phyloP scores from a whole-genome alignment of 2,888 invertebrate genomes.

The Pterostichus madidus region DNA sequence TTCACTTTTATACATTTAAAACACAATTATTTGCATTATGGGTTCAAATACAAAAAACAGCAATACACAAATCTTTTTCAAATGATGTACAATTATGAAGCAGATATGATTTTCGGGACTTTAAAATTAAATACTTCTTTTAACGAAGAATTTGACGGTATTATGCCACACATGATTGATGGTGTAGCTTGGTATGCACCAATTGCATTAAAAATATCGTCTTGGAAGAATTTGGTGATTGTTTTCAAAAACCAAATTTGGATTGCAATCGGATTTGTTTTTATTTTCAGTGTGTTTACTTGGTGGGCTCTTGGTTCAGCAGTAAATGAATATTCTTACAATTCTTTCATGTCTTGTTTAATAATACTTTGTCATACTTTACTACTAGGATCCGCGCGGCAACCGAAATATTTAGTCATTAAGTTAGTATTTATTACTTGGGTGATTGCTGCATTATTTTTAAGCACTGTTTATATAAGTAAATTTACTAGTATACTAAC shows the following conservation, averaged over 20 bases:
- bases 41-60: constrained; percentile 17
- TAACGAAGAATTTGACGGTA: constrained; percentile 44
- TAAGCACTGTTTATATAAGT: constrained; percentile 30
- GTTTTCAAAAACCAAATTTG: constrained; percentile 15
- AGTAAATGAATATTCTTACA: constrained; percentile 4
- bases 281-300: background rate
- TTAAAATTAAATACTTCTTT: constrained; percentile 35
- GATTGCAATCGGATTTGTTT: constrained; percentile 9
- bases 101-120: constrained; percentile 46
- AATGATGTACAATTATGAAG: constrained; percentile 46
- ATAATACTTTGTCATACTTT: background rate
- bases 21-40: constrained; percentile 15
- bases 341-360: background rate
- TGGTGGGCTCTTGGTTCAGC: constrained; percentile 36
- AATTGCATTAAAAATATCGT: constrained; percentile 8
- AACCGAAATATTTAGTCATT: constrained; percentile 5
- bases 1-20: constrained; percentile 43
- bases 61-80: constrained; percentile 16
- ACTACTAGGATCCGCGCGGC: constrained; percentile 17
- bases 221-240: constrained; percentile 46
- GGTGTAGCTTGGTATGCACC: constrained; percentile 36
- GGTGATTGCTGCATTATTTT: constrained; percentile 19
- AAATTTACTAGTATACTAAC: constrained; percentile 57
- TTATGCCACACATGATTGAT: constrained; percentile 6
- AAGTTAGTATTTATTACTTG: constrained; percentile 30